Base-by-base conservation (phyloP, 1,140 invertebrate species). In the Hermatobates lingyangjiaoensis region DNA sequence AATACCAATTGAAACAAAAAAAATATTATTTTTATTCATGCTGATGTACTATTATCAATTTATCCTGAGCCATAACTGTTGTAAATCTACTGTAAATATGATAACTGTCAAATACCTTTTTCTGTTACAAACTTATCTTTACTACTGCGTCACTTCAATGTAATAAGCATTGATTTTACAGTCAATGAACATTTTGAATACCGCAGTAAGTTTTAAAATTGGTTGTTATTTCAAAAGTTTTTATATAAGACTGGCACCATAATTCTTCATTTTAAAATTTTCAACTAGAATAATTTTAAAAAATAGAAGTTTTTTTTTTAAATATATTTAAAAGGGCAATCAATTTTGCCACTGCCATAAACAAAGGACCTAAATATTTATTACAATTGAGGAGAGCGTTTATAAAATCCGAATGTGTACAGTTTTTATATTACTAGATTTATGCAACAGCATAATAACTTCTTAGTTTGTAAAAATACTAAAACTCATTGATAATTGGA, bases 291-390 rank as follows among this genome's bases (percentile, higher is more conserved):
- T 48, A 7, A n/a, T 49, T 54, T 39, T 18, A 40, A 51, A 45
- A 50, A 51, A 15, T 51, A 51, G 25, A 51, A 44, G 20, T 42
- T 24, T 51, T 38, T 42, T 25, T 45, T 18, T 34, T 46, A 28
- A 46, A 44, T 10, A 18, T 10, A 42, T 42, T 21, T 50, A 50
- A 45, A 54, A 45, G 45, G 54, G 54, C 54, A 55, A 51, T 51
- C 54, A 44, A 48, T n/a, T n/a, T 54, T 54, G 53, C 54, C 54
- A 55, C 54, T 55, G 54, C 54, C 54, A 55, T 55, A 46, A 55
- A 28, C 15, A 42, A 55, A 51, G 54, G 54, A 55, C 54, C 54
- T 55, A 55, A 55, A 54, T 38, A 45, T 38, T 45, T 45, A 26
- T 42, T 44, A 45, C 47, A 28, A n/a, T 26, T 50, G 34, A 42